Percentiles rank a stretch among this genome's conserved stretches.
Conservation (phyloP, 1,140 invertebrate genomes). For the Bilobella aurantiaca region DNA sequence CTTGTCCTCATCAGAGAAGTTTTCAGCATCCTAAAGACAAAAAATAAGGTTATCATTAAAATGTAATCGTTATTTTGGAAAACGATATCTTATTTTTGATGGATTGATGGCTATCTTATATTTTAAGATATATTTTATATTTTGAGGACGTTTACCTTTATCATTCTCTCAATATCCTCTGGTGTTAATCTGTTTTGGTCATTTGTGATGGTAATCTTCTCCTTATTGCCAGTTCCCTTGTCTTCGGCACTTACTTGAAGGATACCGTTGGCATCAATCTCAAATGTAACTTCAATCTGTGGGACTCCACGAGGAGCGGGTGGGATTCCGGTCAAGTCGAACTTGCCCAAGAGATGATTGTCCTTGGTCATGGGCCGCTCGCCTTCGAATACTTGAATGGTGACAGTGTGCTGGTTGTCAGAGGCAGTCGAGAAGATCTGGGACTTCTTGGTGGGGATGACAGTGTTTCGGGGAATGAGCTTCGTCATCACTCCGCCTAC, state of each 20-base stretch:
- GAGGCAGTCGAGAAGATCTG: slow-evolving; percentile 98
- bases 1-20: slow-evolving; percentile 97
- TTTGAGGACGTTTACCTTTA: slow-evolving; percentile 47
- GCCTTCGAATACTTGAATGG: slow-evolving; percentile 95
- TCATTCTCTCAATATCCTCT: slow-evolving; percentile 98
- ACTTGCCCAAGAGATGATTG: slow-evolving; percentile 94
- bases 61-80: not conserved
- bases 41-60: too few species aligned
- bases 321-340: slow-evolving; percentile 95
- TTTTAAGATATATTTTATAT: not conserved
- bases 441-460: slow-evolving; percentile 99
- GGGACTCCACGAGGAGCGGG: slow-evolving; percentile 94
- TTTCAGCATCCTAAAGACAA: slow-evolving; percentile 67
- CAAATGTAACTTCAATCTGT: slow-evolving; percentile 98
- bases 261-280: slow-evolving; percentile 98
- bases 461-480: slow-evolving; percentile 92
- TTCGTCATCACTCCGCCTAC: slow-evolving; percentile 99
- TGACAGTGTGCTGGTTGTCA: slow-evolving; percentile 98
- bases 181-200: slow-evolving; percentile 93
- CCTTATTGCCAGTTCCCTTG: slow-evolving; percentile 94
- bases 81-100: not conserved
- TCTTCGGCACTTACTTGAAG: slow-evolving; percentile 87
- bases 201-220: slow-evolving; percentile 98
- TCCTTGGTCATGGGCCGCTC: slow-evolving; percentile 99
- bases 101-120: too few species aligned